phyloP scores from a whole-genome alignment of 2,797 vertebrate genomes.

The Schizopygopsis pylzovi region DNA sequence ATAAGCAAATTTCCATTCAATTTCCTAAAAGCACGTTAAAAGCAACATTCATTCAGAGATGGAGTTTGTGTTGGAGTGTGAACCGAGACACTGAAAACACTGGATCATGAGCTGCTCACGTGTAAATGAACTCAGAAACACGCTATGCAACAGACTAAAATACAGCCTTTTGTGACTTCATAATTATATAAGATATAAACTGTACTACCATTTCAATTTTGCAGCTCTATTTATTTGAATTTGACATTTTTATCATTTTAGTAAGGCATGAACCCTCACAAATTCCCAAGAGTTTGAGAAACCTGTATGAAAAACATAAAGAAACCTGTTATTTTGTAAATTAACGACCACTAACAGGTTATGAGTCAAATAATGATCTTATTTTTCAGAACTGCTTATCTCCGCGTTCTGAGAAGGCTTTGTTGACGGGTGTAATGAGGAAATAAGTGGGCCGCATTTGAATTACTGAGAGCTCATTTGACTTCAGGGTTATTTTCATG shows the following conservation, averaged over 20 bases:
- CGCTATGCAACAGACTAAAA: not conserved
- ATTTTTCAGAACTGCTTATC: constrained; percentile 11
- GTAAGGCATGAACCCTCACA: not conserved
- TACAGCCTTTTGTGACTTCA: not conserved
- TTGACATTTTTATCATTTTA: not conserved
- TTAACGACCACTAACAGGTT: not conserved
- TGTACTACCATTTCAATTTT: not conserved
- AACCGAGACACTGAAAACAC: not conserved
- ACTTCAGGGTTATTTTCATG: constrained; percentile 58
- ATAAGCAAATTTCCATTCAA: not conserved
- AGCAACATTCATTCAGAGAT: not conserved
- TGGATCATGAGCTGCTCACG: not conserved
- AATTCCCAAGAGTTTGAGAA: not conserved
- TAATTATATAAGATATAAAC: not conserved
- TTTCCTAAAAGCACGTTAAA: not conserved
- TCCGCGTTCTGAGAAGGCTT: constrained; percentile 36
- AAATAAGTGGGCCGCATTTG: constrained; percentile 57
- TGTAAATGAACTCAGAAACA: not conserved
- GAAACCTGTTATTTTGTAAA: not conserved
- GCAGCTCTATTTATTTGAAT: not conserved
- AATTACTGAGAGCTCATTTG: constrained; percentile 65
- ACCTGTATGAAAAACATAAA: not conserved
- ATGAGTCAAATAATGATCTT: not conserved
- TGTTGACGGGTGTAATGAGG: constrained; percentile 54
- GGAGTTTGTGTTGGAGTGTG: not conserved